Evolutionary conservation across 2,888 invertebrate species (phyloP).

Genomic region (Laspeyria flexula): DNA sequence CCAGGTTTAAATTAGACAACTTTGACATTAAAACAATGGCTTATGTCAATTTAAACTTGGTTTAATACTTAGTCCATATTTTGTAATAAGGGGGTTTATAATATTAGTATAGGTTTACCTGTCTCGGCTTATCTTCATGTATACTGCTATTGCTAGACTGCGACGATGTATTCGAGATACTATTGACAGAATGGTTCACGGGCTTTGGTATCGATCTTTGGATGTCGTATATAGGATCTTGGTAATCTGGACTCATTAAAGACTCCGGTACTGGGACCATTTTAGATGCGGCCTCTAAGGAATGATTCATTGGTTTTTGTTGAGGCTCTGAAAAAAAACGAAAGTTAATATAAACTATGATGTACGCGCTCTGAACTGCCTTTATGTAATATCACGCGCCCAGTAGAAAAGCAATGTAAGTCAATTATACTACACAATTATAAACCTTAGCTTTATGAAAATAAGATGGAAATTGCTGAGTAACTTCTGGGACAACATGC

Average conservation of each 20-base stretch:
- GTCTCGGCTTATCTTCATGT: constrained; percentile 64
- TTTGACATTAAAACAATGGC: too few species aligned
- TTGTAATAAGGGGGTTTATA: not conserved
- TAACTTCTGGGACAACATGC: too few species aligned
- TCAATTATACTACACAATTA: too few species aligned
- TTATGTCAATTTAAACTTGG: too few species aligned
- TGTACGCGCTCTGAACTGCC: too few species aligned
- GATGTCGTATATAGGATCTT: constrained; percentile 81
- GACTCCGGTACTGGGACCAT: constrained; percentile 96
- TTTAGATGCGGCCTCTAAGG: constrained; percentile 93
- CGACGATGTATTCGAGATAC: constrained; percentile 56
- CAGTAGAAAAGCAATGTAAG: too few species aligned
- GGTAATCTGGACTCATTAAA: constrained; percentile 93
- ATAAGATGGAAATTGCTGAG: too few species aligned
- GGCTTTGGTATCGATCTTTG: constrained; percentile 71
- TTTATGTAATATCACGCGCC: too few species aligned
- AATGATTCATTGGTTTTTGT: constrained; percentile 76
- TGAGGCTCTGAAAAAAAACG: constrained; percentile 22
- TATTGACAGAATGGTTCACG: constrained; percentile 53
- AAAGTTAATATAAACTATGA: not conserved
- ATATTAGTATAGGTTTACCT: constrained; percentile 26
- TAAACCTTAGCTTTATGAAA: too few species aligned
- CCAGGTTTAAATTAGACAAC: too few species aligned
- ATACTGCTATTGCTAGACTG: constrained; percentile 73
- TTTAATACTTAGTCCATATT: too few species aligned